phyloP scores from a whole-genome alignment of 2,888 invertebrate genomes.

The Dugesia japonica region DNA sequence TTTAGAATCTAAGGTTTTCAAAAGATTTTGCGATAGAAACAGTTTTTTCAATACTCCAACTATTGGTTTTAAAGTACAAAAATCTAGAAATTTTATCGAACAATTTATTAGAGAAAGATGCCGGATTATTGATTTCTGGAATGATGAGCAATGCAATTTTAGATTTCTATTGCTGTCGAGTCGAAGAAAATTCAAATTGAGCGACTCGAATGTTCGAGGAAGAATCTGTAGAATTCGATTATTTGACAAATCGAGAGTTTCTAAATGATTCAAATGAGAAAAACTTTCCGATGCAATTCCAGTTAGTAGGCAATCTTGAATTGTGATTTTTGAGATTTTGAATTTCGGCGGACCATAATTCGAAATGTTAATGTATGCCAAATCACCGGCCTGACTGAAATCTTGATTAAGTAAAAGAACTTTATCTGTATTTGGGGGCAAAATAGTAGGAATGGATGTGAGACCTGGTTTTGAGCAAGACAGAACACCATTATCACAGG shows the following conservation, averaged over 20 bases:
- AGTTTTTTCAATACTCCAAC: background rate
- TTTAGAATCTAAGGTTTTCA: background rate
- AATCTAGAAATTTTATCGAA: background rate
- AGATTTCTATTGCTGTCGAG: background rate
- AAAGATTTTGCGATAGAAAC: background rate
- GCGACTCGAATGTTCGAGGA: background rate
- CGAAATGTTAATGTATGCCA: background rate
- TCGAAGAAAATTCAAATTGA: background rate
- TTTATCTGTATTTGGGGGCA: background rate
- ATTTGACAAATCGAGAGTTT: background rate
- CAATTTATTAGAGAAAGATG: constrained; percentile 7
- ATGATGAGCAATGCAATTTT: background rate
- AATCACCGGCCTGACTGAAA: background rate
- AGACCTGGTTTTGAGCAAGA: background rate
- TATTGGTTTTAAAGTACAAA: background rate
- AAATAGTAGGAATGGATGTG: background rate
- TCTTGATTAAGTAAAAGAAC: background rate
- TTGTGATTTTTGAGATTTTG: background rate
- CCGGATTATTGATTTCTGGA: background rate
- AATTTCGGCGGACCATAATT: background rate
- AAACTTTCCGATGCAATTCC: background rate
- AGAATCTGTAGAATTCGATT: background rate
- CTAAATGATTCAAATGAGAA: background rate
- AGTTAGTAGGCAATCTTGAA: background rate
- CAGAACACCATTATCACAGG: background rate